phyloP scores from a whole-genome alignment of 2,888 invertebrate genomes.

The Glaucopsyche alexis region DNA sequence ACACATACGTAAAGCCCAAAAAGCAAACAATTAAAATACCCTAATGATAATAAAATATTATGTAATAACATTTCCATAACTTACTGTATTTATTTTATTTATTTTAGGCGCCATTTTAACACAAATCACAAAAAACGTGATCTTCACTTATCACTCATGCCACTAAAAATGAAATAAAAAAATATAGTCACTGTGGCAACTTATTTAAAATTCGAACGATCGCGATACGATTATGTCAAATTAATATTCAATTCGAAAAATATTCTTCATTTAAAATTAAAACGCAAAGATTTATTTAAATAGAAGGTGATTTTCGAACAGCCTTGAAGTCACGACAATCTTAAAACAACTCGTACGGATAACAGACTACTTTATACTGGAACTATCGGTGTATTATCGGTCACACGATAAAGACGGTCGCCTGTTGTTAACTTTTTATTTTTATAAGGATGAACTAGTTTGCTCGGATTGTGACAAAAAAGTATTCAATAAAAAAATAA shows the following conservation, averaged over 20 bases:
- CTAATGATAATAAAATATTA: neutral
- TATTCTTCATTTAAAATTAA: slow-evolving; percentile 8
- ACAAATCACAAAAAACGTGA: neutral
- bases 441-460: slow-evolving; percentile 15
- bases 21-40: no score
- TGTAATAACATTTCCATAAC: neutral
- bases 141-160: neutral
- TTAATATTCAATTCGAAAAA: neutral
- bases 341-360: slow-evolving; percentile 5
- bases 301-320: neutral
- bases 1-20: no score
- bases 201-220: neutral
- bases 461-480: neutral
- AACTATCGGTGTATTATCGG: slow-evolving; percentile 24
- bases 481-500: neutral
- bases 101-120: slow-evolving; percentile 18
- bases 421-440: neutral
- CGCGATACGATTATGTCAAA: neutral
- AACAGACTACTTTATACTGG: slow-evolving; percentile 17
- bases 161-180: neutral
- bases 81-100: slow-evolving; percentile 10
- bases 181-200: slow-evolving; percentile 3
- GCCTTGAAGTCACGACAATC: slow-evolving; percentile 22
- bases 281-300: neutral
- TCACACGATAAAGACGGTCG: slow-evolving; percentile 23